Evolutionary conservation across 2,888 invertebrate genomes (phyloP).

Genomic region (Ferdinandea cuprea): DNA sequence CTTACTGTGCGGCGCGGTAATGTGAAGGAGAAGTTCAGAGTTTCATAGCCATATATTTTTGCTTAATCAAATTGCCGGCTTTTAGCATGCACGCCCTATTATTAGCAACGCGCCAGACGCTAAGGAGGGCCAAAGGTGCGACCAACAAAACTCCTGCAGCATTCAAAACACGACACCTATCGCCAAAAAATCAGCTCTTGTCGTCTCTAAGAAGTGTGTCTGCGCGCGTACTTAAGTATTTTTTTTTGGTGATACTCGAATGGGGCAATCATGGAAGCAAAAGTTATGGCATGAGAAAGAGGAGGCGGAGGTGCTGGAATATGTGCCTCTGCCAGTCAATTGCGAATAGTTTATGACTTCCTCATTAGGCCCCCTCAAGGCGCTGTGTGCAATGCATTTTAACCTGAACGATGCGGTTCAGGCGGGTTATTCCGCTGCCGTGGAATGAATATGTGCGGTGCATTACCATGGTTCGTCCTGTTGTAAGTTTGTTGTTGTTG

Average conservation of each 20-base stretch:
- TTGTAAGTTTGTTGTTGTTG: conserved; percentile 44
- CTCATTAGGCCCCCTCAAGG: conserved; percentile 63
- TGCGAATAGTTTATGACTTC: conserved; percentile 70
- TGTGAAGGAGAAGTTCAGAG: conserved; percentile 20
- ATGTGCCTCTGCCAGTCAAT: conserved; percentile 56
- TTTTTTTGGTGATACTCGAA: conserved; percentile 27
- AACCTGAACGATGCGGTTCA: conserved; percentile 57
- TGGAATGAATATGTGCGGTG: conserved; percentile 27
- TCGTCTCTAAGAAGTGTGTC: conserved; percentile 18
- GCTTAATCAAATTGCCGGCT: conserved; percentile 61
- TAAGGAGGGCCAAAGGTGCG: conserved; percentile 56
- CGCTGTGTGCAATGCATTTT: conserved; percentile 50
- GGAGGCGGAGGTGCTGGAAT: conserved; percentile 7
- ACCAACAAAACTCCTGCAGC: conserved; percentile 52
- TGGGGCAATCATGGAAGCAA: conserved; percentile 13
- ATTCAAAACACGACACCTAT: conserved; percentile 48
- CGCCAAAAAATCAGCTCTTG: conserved; percentile 44
- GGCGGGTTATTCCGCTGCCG: conserved; percentile 40
- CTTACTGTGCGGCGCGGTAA: too few species aligned
- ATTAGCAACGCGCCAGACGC: conserved; percentile 48
- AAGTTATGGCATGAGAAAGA: conserved; percentile 54
- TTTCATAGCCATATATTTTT: conserved; percentile 54
- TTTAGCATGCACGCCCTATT: conserved; percentile 66
- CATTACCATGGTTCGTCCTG: conserved; percentile 53
- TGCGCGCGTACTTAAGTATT: conserved; percentile 48